Conservation (phyloP, 1,140 invertebrate genomes). For the Leptinotarsa defecta region DNA sequence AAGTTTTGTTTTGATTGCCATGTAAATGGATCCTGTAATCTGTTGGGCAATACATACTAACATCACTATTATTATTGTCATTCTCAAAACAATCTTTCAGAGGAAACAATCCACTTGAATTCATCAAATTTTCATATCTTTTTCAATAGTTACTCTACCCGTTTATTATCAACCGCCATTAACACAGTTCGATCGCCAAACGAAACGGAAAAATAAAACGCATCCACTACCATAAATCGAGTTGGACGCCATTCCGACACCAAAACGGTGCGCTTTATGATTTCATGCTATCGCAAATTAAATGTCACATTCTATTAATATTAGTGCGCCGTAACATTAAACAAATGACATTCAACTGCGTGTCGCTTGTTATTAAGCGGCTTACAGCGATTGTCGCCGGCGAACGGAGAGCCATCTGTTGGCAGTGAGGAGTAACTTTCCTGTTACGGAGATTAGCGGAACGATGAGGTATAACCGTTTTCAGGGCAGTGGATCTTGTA, state of each 20-base stretch:
- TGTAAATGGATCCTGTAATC: no score
- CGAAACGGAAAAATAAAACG: not conserved
- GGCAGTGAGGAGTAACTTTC: no score
- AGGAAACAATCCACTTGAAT: no score
- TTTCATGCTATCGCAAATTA: slow-evolving; percentile 37
- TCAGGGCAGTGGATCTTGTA: not conserved
- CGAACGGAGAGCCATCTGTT: not conserved
- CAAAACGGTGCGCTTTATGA: slow-evolving; percentile 29
- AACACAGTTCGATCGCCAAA: no score
- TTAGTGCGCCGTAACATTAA: slow-evolving; percentile 35
- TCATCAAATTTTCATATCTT: no score
- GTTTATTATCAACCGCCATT: no score
- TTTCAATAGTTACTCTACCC: no score
- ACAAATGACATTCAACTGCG: slow-evolving; percentile 40
- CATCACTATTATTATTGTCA: no score
- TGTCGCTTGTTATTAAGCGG: slow-evolving; percentile 39
- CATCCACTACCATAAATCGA: not conserved
- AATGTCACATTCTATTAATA: slow-evolving; percentile 45
- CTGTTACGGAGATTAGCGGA: no score
- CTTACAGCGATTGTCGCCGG: not conserved
- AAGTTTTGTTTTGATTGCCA: no score
- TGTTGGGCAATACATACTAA: no score
- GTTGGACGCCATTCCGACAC: slow-evolving; percentile 14
- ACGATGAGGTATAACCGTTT: not conserved
- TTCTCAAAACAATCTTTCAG: no score